phyloP scores from a whole-genome alignment of 2,888 invertebrate genomes.

The Diloba caeruleocephala region DNA sequence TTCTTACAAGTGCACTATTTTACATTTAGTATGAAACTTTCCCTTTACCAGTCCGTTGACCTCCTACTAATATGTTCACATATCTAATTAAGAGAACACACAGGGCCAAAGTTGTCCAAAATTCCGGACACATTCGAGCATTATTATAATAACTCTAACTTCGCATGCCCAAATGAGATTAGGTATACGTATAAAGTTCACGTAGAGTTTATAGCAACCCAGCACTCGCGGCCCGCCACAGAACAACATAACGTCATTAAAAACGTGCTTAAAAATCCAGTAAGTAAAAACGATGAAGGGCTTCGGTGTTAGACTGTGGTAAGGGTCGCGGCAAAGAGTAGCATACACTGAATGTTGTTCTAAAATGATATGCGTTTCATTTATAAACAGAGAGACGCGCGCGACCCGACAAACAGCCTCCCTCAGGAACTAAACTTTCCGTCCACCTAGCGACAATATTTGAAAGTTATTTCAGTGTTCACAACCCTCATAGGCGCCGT shows the following conservation, averaged over 20 bases:
- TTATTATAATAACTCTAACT: slow-evolving; percentile 75
- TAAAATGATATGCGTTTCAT: slow-evolving; percentile 86
- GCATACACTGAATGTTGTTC: slow-evolving; percentile 71
- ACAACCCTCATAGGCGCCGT: slow-evolving; percentile 89
- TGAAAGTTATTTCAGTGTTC: slow-evolving; percentile 89
- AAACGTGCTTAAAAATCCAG: slow-evolving; percentile 25
- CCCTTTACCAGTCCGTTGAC: slow-evolving; percentile 48
- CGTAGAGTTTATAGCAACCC: slow-evolving; percentile 53
- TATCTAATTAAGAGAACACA: slow-evolving; percentile 61
- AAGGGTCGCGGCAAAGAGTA: slow-evolving; percentile 50
- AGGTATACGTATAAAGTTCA: slow-evolving; percentile 60
- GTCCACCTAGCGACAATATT: slow-evolving; percentile 90
- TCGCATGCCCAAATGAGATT: slow-evolving; percentile 63
- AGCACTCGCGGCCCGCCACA: slow-evolving; percentile 41
- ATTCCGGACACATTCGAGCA: slow-evolving; percentile 65
- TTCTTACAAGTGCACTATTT: slow-evolving; percentile 54
- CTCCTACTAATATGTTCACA: slow-evolving; percentile 61
- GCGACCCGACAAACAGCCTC: slow-evolving; percentile 83
- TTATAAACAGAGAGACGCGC: slow-evolving; percentile 84
- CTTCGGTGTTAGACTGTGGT: slow-evolving; percentile 47
- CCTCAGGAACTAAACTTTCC: slow-evolving; percentile 86
- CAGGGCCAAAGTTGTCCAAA: slow-evolving; percentile 64
- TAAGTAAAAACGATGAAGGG: not conserved
- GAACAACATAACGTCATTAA: slow-evolving; percentile 22
- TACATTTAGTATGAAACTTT: slow-evolving; percentile 54